Evolutionary conservation across 2,888 invertebrate species (phyloP).

Genomic region (Frankliniella intonsa): DNA sequence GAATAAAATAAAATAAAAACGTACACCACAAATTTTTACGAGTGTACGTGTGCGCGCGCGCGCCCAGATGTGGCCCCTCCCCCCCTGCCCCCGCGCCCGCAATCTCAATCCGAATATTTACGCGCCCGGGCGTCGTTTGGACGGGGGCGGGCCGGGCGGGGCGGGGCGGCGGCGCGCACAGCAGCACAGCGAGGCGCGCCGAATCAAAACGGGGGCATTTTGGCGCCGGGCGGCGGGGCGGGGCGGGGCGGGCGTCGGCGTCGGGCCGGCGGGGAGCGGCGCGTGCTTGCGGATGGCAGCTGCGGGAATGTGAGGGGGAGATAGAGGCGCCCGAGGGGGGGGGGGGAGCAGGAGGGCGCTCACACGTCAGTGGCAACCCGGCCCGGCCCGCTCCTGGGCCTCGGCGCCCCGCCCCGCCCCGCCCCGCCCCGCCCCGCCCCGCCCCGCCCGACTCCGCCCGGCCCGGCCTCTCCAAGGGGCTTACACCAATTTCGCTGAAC

Average conservation of each 20-base stretch:
- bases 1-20: too few species aligned
- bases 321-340: neutral
- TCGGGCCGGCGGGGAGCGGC: neutral
- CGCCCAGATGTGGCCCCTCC: neutral
- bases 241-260: neutral
- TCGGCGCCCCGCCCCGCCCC: too few species aligned
- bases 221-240: neutral
- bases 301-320: neutral
- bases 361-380: constrained; percentile 2
- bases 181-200: neutral
- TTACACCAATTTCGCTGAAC: constrained; percentile 24
- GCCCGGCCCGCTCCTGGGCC: neutral
- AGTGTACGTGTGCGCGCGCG: neutral
- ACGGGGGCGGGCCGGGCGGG: neutral
- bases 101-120: constrained; percentile 10
- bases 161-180: neutral
- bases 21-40: too few species aligned
- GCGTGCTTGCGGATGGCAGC: constrained; percentile 4
- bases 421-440: neutral
- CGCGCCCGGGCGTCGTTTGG: neutral
- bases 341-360: neutral
- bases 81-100: neutral
- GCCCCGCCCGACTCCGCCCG: neutral
- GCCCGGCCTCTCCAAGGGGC: constrained; percentile 5
- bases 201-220: constrained; percentile 1